A percentile compares a stretch with the other conserved stretches of the same genome.
phyloP scores from a whole-genome alignment of 37 sponge, comb jelly and placozoan species.

The Amphimedon queenslandica region DNA sequence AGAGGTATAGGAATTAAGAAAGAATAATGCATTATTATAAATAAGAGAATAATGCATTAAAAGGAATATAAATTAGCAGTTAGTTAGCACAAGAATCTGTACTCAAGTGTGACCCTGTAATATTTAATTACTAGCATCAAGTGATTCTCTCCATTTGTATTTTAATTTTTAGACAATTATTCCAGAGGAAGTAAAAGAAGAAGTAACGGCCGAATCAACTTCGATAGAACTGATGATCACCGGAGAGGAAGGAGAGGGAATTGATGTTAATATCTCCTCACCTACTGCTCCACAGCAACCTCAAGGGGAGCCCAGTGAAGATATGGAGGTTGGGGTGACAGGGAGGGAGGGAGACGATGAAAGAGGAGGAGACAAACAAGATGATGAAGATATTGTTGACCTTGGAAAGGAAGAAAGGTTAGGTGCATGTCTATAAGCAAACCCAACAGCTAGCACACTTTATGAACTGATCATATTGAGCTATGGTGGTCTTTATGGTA shows the following conservation, averaged over 20 bases:
- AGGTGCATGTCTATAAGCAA: background rate
- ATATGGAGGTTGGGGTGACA: background rate
- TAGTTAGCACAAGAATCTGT: too few relatives aligned
- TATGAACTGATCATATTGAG: background rate
- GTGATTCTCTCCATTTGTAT: too few relatives aligned
- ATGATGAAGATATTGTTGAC: background rate
- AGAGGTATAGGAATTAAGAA: too few relatives aligned
- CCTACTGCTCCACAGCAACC: too few relatives aligned
- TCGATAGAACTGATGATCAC: background rate
- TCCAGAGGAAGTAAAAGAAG: slow-evolving; percentile 21
- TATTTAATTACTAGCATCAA: too few relatives aligned
- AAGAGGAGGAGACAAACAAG: slow-evolving; percentile 10
- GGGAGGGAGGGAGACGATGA: background rate
- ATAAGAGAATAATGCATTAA: too few relatives aligned
- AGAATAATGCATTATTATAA: too few relatives aligned
- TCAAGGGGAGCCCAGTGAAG: too few relatives aligned
- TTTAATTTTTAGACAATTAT: slow-evolving; percentile 24
- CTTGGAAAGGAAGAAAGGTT: slow-evolving; percentile 9
- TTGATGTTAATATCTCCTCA: background rate
- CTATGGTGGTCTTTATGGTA: too few relatives aligned
- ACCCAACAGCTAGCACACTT: background rate
- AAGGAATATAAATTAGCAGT: too few relatives aligned
- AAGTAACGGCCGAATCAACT: background rate
- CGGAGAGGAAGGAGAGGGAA: background rate
- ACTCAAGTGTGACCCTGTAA: too few relatives aligned